phyloP scores from a whole-genome alignment of 2,888 invertebrate genomes.

The Ganaspis brasiliensis region DNA sequence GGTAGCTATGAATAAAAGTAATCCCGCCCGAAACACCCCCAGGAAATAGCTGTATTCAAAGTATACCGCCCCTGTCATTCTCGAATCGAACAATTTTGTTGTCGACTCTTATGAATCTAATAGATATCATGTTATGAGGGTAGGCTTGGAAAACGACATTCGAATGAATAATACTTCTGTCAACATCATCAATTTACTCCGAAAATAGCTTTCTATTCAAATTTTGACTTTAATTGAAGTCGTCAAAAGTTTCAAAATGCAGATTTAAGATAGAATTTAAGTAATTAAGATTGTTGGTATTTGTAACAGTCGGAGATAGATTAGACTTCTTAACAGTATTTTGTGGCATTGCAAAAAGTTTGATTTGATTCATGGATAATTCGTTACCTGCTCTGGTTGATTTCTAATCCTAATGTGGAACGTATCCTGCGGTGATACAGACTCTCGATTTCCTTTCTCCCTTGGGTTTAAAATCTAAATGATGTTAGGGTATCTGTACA shows the following conservation, averaged over 20 bases:
- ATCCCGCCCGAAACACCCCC: slow-evolving; percentile 59
- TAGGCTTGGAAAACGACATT: slow-evolving; percentile 58
- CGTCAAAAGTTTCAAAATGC: no score
- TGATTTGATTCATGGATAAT: slow-evolving; percentile 38
- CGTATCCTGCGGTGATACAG: slow-evolving; percentile 21
- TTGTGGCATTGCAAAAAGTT: slow-evolving; percentile 40
- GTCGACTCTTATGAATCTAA: slow-evolving; percentile 64
- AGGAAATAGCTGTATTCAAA: slow-evolving; percentile 67
- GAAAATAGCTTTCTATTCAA: not conserved
- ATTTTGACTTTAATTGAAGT: not conserved
- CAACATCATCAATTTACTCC: slow-evolving; percentile 30
- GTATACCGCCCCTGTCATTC: slow-evolving; percentile 67
- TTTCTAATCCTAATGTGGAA: slow-evolving; percentile 33
- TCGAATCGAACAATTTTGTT: slow-evolving; percentile 65
- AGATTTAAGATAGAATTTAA: no score
- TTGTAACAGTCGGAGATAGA: no score
- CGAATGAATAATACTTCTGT: slow-evolving; percentile 29
- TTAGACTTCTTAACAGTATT: no score
- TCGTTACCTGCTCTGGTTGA: slow-evolving; percentile 19
- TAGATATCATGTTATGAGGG: slow-evolving; percentile 69
- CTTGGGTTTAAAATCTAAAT: slow-evolving; percentile 20
- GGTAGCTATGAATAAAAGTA: slow-evolving; percentile 27
- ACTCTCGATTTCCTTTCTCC: slow-evolving; percentile 25
- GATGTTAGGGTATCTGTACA: slow-evolving; percentile 50
- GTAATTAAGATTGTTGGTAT: no score